phyloP scores from a whole-genome alignment of 2,797 vertebrate genomes.

The Onychomys arenicola region DNA sequence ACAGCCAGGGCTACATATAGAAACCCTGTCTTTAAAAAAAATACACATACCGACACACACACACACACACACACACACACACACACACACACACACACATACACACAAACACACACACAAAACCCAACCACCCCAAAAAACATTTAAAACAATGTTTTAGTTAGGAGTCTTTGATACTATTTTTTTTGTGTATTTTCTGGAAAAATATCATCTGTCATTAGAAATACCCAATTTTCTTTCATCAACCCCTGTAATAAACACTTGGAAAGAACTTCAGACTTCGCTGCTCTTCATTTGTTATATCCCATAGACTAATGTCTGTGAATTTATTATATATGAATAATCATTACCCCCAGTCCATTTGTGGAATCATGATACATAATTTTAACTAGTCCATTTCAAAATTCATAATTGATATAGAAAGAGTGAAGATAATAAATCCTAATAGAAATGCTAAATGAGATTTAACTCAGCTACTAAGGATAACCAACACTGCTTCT shows the following conservation, averaged over 20 bases:
- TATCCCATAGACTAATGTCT: neutral
- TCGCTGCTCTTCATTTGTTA: neutral
- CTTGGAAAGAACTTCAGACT: neutral
- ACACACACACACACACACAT: too few relatives aligned
- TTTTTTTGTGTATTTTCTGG: neutral
- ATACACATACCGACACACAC: neutral
- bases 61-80: too few relatives aligned
- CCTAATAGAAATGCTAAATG: slow-evolving; percentile 27
- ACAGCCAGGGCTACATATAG: neutral
- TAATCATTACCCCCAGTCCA: neutral
- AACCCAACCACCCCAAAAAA: neutral
- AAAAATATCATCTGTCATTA: neutral
- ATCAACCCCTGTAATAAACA: neutral
- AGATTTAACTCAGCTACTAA: slow-evolving; percentile 23
- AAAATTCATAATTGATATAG: slow-evolving; percentile 12
- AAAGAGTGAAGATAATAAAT: slow-evolving; percentile 26
- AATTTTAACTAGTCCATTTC: slow-evolving; percentile 27
- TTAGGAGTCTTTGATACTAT: slow-evolving; percentile 8
- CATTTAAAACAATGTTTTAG: neutral
- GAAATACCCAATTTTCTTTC: neutral
- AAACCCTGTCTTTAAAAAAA: neutral
- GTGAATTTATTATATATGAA: slow-evolving; percentile 28
- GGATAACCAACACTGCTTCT: neutral
- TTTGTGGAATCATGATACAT: slow-evolving; percentile 10
- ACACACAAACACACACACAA: too few relatives aligned